A percentile compares a stretch with the other conserved stretches of the same genome.
phyloP scores from a whole-genome alignment of 1,140 invertebrate species.

The Zaprionus tsacasi region DNA sequence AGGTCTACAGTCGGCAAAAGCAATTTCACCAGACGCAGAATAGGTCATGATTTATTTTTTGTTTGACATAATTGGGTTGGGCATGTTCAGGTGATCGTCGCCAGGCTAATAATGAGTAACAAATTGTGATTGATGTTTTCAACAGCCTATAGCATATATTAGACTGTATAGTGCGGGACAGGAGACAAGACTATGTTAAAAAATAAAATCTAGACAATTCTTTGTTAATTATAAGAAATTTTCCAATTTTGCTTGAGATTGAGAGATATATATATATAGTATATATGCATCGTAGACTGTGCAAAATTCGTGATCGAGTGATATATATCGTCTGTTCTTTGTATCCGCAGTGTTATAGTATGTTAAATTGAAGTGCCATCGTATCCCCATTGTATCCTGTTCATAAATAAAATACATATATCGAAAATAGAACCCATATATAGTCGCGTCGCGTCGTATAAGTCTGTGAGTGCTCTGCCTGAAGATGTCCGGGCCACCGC shows the following conservation, averaged over 20 bases:
- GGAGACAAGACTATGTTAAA: neutral
- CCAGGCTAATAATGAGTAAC: constrained; percentile 43
- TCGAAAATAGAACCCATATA: constrained; percentile 23
- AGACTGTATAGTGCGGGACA: neutral
- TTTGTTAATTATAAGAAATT: neutral
- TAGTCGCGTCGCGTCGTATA: no score
- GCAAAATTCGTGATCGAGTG: no score
- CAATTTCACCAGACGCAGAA: constrained; percentile 45
- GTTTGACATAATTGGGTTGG: constrained; percentile 72
- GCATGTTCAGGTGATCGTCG: constrained; percentile 59
- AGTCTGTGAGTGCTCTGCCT: constrained; percentile 32
- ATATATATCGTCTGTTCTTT: neutral
- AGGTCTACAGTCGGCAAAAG: neutral
- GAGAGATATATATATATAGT: neutral
- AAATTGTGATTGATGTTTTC: constrained; percentile 53
- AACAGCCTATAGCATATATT: neutral
- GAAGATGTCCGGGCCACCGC: constrained; percentile 86
- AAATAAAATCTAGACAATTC: neutral
- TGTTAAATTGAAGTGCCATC: constrained; percentile 72
- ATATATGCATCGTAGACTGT: no score
- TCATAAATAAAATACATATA: constrained; percentile 7
- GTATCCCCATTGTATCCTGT: constrained; percentile 23
- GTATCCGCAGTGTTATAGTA: constrained; percentile 60
- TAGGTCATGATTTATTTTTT: constrained; percentile 79
- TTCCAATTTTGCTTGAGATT: neutral